Base-by-base conservation (phyloP, 2,797 vertebrate species). In the Pangasius sanitwongsei region DNA sequence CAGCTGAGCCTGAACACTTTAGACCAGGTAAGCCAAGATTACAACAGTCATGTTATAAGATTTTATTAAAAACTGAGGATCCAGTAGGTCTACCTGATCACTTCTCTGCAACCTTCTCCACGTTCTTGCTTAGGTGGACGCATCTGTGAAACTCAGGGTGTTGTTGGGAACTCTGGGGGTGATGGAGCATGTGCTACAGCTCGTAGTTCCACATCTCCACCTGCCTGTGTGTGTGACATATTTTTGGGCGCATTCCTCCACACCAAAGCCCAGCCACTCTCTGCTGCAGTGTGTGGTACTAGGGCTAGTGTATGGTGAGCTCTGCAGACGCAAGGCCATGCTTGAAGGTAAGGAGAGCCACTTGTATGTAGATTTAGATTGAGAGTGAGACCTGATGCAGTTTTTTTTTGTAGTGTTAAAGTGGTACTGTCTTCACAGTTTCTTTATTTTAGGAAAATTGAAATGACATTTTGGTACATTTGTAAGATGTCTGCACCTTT, bases 261-360 rank as follows among this genome's bases (percentile, higher is more conserved):
- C 93, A 75, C 96, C 96, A 1, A 95, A 90, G 90, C 96, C 97
- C 16, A 95, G 95, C 9, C 90, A 93, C 80, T 93, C 86, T 16
- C 95, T 97, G 0, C 91, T 98, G 4, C 97, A 98, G 90, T 97
- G 97, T 90, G 92, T 99, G 80, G 90, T 99, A 87, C 93, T 99
- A 67, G 95, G 95, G 72, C 93, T 98, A 80, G 95, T 98, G 50
- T 94, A 94, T 83, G 98, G 96, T 90, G 97, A 99, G 91, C 87
- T 98, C 87, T 92, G 94, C 50, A 91, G 89, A 90, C 92, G 90
- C 85, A 93, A 31, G 25, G 18, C 28, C 63, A 90, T 92, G 53
- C 70, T 85, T 28, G 91, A 91, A 92, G 91, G 90, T 84, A 41
- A 87, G 9, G 41, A 75, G 48, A 1, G 13, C 37, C n/a, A 3